These are phyloP conservation scores for Nipponacmea schrenckii DNA, from an alignment of 2,888 invertebrate genomes.

Conservation along the genomic window DNA sequence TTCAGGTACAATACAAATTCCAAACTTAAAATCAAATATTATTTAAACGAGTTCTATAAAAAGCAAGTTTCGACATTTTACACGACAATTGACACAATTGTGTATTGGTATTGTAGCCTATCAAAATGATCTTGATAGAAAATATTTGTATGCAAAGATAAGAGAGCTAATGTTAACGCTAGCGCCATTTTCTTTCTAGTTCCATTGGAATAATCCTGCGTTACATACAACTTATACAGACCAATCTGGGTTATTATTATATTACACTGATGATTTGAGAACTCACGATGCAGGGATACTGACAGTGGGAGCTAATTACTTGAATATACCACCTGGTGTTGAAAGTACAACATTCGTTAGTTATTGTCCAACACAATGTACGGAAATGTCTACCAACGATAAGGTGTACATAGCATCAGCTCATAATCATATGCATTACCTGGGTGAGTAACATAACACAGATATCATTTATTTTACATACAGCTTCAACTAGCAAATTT, in stretches of 20 bases:
- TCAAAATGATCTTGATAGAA: too few species aligned
- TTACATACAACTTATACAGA: slow-evolving; percentile 20
- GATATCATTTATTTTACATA: too few species aligned
- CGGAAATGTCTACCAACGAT: slow-evolving; percentile 41
- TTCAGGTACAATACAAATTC: not conserved
- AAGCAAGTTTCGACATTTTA: too few species aligned
- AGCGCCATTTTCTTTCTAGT: slow-evolving; percentile 9
- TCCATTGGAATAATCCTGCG: slow-evolving; percentile 38
- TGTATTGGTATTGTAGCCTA: too few species aligned
- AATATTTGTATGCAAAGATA: too few species aligned
- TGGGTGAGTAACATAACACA: slow-evolving; percentile 38
- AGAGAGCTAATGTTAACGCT: too few species aligned
- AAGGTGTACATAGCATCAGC: slow-evolving; percentile 50
- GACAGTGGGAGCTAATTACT: slow-evolving; percentile 30
- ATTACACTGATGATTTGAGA: slow-evolving; percentile 25
- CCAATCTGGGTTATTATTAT: slow-evolving; percentile 30
- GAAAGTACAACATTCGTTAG: slow-evolving; percentile 27
- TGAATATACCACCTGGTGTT: slow-evolving; percentile 23
- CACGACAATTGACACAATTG: too few species aligned
- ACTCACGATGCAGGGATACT: slow-evolving; percentile 33
- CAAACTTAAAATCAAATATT: not conserved
- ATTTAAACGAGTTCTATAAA: too few species aligned
- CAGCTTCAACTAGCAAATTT: too few species aligned
- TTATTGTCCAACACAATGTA: slow-evolving; percentile 44
- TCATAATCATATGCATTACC: slow-evolving; percentile 56